These are phyloP conservation scores for Leguminivora glycinivorella DNA, from an alignment of 1,140 invertebrate genomes.

Conservation along the genomic window DNA sequence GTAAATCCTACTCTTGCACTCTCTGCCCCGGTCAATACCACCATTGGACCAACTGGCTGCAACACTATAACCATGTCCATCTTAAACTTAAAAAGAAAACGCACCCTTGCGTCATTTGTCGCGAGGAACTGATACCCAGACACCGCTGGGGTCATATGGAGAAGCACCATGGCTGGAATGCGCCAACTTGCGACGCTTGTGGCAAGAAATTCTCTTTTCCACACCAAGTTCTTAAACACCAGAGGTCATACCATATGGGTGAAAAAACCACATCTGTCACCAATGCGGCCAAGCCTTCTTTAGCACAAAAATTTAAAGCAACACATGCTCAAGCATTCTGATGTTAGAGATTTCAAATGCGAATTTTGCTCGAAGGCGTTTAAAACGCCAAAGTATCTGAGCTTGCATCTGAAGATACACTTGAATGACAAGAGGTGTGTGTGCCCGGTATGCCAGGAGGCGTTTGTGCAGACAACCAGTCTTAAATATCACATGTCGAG, in stretches of 20 bases:
- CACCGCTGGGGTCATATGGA: constrained; percentile 3
- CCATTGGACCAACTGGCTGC: background rate
- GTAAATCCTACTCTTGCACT: background rate
- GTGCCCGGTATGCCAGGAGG: constrained; percentile 66
- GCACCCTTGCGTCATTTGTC: constrained; percentile 3
- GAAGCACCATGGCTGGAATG: background rate
- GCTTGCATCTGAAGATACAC: constrained; percentile 78
- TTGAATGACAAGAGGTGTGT: constrained; percentile 48
- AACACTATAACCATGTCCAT: constrained; percentile 13
- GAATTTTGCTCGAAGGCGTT: constrained; percentile 57
- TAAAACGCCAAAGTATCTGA: constrained; percentile 52
- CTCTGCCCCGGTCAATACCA: background rate
- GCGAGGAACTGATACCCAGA: constrained; percentile 1
- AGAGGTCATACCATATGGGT: constrained; percentile 54
- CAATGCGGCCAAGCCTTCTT: constrained; percentile 71
- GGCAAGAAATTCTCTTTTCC: constrained; percentile 9
- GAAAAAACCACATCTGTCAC: constrained; percentile 58
- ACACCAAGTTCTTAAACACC: constrained; percentile 43
- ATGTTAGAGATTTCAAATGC: constrained; percentile 68
- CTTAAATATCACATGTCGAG: constrained; percentile 32
- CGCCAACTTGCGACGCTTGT: constrained; percentile 22
- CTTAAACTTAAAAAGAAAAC: background rate
- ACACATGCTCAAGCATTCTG: constrained; percentile 65
- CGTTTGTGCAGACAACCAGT: constrained; percentile 61
- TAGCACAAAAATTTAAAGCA: constrained; percentile 44